Base-by-base conservation (phyloP, 1,140 invertebrate species). In the Drosophila funebris region DNA sequence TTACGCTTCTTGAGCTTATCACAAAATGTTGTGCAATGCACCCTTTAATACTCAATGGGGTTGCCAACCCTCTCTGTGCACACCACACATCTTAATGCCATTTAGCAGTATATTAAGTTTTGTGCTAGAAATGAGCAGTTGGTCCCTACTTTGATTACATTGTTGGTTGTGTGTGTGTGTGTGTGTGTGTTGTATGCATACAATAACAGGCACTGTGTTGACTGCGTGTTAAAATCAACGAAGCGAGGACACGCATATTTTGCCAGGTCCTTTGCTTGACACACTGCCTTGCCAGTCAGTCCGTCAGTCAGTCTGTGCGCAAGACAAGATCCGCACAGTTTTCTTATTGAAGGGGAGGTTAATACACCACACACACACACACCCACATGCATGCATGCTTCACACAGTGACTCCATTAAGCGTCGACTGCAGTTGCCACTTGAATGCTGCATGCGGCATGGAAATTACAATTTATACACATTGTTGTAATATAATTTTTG, bases 401-500 rank as follows among this genome's bases (percentile, higher is more conserved):
- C 60, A 75, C 67, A 71, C 73, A 75, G 29, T 75, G 68, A 75
- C 73, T 75, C 73, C 68, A 75, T 75, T 71, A 75, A 52, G 41
- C 22, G 44, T 6, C 57, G 52, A 68, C 58, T 63, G 56, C 81
- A 41, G 29, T 64, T 73, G 70, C 70, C 70, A 73, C 74, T 82
- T 75, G 74, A 76, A 80, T 62, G 69, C 62, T 77, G 69, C 81
- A 70, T 78, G 82, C 36, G 44, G 64, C 81, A 76, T 78, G 82
- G 74, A 85, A 87, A 87, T 85, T 78, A 78, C 74, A 85, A 81
- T 85, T 87, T 87, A 85, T 85, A 81, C 78, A 87, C 83, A 87
- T 87, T 85, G 82, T 85, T 87, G 82, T 82, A 85, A 85, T 82
- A 85, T 87, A 85, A 85, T 87, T 85, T 85, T 84, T 85, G 67